These are phyloP conservation scores for Laupala kohalensis DNA, from an alignment of 1,140 invertebrate species.

Conservation along the genomic window DNA sequence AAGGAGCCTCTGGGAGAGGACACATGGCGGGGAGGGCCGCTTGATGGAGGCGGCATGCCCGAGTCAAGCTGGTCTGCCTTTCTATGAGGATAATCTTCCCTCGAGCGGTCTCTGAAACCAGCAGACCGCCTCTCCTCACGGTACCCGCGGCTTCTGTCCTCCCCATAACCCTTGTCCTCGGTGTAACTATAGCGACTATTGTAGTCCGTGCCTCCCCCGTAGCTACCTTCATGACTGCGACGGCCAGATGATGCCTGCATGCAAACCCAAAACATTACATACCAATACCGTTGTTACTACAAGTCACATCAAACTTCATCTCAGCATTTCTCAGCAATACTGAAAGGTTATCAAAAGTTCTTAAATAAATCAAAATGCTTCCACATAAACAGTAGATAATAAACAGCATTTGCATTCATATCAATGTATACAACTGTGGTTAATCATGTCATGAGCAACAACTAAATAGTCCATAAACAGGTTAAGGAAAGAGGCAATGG, in stretches of 20 bases:
- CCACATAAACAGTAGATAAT: background rate
- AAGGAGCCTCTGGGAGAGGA: conserved; percentile 12
- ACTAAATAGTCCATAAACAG: background rate
- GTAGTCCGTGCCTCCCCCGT: conserved; percentile 15
- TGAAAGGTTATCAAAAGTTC: conserved; percentile 4
- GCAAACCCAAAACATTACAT: conserved; percentile 4
- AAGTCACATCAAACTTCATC: background rate
- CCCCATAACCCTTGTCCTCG: conserved; percentile 16
- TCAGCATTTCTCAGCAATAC: conserved; percentile 4
- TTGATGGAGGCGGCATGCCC: conserved; percentile 12
- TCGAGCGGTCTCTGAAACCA: conserved; percentile 15
- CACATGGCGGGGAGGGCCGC: conserved; percentile 6
- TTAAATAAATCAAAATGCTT: background rate
- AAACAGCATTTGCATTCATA: background rate
- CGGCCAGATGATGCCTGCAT: conserved; percentile 16
- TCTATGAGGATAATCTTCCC: conserved; percentile 16
- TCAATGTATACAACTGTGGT: background rate
- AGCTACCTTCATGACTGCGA: conserved; percentile 17
- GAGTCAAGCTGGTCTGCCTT: conserved; percentile 13
- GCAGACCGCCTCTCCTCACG: conserved; percentile 15
- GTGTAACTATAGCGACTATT: conserved; percentile 16
- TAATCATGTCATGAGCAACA: background rate
- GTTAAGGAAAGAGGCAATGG: background rate
- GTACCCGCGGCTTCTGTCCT: conserved; percentile 15
- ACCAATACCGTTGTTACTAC: background rate